Evolutionary conservation across 2,113 vertebrate species (phyloP).

Genomic region (Macquaria ambigua): DNA sequence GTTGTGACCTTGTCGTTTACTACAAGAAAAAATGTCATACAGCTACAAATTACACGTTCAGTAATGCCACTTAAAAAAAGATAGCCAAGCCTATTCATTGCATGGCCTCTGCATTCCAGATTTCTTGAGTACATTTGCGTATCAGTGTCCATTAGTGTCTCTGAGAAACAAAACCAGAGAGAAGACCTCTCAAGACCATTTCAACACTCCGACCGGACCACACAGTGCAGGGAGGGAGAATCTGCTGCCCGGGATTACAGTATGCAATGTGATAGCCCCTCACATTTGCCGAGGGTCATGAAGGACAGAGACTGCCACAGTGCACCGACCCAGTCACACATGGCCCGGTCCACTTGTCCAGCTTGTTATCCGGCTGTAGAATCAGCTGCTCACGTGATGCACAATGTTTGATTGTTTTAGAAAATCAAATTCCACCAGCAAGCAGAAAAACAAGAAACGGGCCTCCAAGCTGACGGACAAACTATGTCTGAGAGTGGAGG

Average conservation of each 20-base stretch:
- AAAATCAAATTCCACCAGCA: slow-evolving; percentile 39
- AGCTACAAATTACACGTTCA: slow-evolving; percentile 7
- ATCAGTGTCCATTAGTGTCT: slow-evolving; percentile 6
- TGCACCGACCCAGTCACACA: slow-evolving; percentile 24
- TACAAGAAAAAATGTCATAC: neutral
- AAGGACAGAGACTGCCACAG: slow-evolving; percentile 60
- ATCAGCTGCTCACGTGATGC: slow-evolving; percentile 46
- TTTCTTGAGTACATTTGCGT: slow-evolving; percentile 13
- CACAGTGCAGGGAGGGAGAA: slow-evolving; percentile 37
- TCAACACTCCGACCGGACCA: slow-evolving; percentile 40
- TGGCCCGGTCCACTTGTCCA: slow-evolving; percentile 6
- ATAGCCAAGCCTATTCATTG: neutral
- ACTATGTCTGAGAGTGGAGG: neutral
- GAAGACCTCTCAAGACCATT: slow-evolving; percentile 24
- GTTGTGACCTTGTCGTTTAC: neutral
- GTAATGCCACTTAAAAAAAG: slow-evolving; percentile 15
- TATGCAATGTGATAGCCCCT: slow-evolving; percentile 76
- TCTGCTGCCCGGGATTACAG: slow-evolving; percentile 70
- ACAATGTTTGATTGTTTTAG: slow-evolving; percentile 48
- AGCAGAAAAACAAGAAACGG: slow-evolving; percentile 20
- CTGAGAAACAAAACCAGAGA: slow-evolving; percentile 5
- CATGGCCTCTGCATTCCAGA: neutral
- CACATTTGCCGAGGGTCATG: slow-evolving; percentile 73
- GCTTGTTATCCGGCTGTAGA: slow-evolving; percentile 29
- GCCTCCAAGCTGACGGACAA: neutral